phyloP scores from a whole-genome alignment of 2,888 invertebrate genomes.

The Cheilosia grossa region DNA sequence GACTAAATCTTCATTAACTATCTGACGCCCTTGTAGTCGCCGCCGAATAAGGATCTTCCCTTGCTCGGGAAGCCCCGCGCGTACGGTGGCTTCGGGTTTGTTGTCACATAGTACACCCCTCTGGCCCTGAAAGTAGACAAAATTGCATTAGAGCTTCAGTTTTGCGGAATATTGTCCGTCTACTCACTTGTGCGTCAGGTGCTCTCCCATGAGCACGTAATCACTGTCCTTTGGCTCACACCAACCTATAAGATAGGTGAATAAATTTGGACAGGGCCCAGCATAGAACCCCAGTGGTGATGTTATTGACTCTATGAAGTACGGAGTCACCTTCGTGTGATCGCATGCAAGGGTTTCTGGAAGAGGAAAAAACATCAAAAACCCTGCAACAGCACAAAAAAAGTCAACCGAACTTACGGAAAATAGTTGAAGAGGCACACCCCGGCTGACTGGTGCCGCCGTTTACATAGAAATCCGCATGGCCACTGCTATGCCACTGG shows the following conservation, averaged over 20 bases:
- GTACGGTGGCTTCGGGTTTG: constrained; percentile 92
- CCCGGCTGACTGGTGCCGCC: constrained; percentile 94
- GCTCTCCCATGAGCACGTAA: constrained; percentile 94
- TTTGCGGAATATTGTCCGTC: not conserved
- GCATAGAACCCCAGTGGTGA: constrained; percentile 92
- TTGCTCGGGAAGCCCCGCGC: constrained; percentile 92
- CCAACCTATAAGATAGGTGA: constrained; percentile 93
- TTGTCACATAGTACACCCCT: constrained; percentile 94
- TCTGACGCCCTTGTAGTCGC: constrained; percentile 81
- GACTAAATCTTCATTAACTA: constrained; percentile 66
- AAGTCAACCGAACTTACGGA: constrained; percentile 86
- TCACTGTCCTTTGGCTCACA: constrained; percentile 91
- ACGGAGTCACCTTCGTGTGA: constrained; percentile 95
- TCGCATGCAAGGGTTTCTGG: constrained; percentile 94
- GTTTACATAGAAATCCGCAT: constrained; percentile 95
- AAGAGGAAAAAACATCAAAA: not conserved
- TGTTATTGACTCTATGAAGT: constrained; percentile 94
- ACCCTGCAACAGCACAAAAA: not conserved
- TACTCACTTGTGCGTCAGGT: constrained; percentile 89
- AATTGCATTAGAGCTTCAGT: not conserved
- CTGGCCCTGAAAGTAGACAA: constrained; percentile 86
- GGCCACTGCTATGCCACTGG: constrained; percentile 95
- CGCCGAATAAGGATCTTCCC: constrained; percentile 81
- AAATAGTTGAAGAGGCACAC: constrained; percentile 91
- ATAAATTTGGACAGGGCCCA: constrained; percentile 91